These are phyloP conservation scores for Lordiphosa andalusiaca DNA, from an alignment of 2,888 invertebrate species.

Conservation along the genomic window DNA sequence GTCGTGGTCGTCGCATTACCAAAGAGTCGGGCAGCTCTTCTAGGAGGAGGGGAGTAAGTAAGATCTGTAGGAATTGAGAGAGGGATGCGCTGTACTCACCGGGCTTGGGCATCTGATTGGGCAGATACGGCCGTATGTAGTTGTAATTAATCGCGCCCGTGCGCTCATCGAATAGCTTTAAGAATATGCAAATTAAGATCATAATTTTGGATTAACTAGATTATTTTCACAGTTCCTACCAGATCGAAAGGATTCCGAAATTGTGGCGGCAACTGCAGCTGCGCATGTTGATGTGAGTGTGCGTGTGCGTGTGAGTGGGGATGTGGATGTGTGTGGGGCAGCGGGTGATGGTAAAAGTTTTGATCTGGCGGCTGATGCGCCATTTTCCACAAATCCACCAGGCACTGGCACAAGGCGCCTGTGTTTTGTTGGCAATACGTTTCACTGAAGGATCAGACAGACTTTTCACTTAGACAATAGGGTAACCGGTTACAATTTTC, in stretches of 20 bases:
- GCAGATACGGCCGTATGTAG: slow-evolving; percentile 66
- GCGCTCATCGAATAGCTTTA: slow-evolving; percentile 67
- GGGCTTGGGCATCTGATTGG: slow-evolving; percentile 59
- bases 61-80: not conserved
- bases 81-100: slow-evolving; percentile 38
- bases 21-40: slow-evolving; percentile 66
- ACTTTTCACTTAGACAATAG: slow-evolving; percentile 1
- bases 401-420: slow-evolving; percentile 14
- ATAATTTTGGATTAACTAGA: not conserved
- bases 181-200: slow-evolving; percentile 2
- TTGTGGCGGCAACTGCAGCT: slow-evolving; percentile 68
- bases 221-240: slow-evolving; percentile 43
- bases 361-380: slow-evolving; percentile 73
- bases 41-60: slow-evolving; percentile 9
- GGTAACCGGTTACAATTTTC: slow-evolving; percentile 61
- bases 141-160: slow-evolving; percentile 68
- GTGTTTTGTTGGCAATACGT: slow-evolving; percentile 23
- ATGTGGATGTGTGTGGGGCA: slow-evolving; percentile 35
- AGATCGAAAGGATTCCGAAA: slow-evolving; percentile 71
- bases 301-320: slow-evolving; percentile 38
- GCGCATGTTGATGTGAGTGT: slow-evolving; percentile 52
- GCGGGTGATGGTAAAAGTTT: slow-evolving; percentile 63
- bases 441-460: not conserved
- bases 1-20: slow-evolving; percentile 69
- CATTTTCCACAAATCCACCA: slow-evolving; percentile 56